Percentiles rank a stretch among this genome's conserved stretches.
These are phyloP conservation scores for Megastigmus dorsalis DNA, from an alignment of 2,888 invertebrate species.

Conservation along the genomic window DNA sequence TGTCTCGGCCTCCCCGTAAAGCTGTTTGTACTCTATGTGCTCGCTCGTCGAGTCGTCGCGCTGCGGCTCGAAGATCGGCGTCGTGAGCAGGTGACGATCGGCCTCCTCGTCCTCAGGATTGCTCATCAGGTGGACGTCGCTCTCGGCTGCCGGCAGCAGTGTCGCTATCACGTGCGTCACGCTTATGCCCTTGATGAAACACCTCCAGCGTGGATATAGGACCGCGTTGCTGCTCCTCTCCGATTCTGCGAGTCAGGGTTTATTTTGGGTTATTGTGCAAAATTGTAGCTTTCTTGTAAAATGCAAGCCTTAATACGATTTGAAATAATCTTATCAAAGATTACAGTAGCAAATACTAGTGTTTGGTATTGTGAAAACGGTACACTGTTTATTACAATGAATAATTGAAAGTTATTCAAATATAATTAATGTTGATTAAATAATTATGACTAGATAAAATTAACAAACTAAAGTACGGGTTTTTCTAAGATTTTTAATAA, in stretches of 20 bases:
- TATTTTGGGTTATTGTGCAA: no score
- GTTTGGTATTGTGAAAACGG: no score
- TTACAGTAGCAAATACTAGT: no score
- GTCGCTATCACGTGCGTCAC: conserved; percentile 80
- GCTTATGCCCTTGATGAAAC: conserved; percentile 80
- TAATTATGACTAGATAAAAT: no score
- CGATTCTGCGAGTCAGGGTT: no score
- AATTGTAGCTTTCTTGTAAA: no score
- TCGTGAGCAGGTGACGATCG: conserved; percentile 39
- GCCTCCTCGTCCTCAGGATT: conserved; percentile 55
- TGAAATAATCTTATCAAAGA: no score
- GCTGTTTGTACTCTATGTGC: conserved; percentile 14
- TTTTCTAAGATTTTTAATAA: not conserved
- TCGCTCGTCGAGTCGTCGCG: conserved; percentile 26
- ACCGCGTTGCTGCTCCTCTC: not conserved
- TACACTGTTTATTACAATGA: no score
- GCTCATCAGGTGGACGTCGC: conserved; percentile 70
- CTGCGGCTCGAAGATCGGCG: conserved; percentile 20
- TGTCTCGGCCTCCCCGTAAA: conserved; percentile 6
- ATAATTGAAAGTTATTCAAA: no score
- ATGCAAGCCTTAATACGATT: no score
- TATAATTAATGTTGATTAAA: no score
- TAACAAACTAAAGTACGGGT: no score
- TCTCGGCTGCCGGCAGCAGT: conserved; percentile 80
- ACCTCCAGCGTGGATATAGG: conserved; percentile 77